phyloP scores from a whole-genome alignment of 2,797 vertebrate species.

The Apogon talboti region DNA sequence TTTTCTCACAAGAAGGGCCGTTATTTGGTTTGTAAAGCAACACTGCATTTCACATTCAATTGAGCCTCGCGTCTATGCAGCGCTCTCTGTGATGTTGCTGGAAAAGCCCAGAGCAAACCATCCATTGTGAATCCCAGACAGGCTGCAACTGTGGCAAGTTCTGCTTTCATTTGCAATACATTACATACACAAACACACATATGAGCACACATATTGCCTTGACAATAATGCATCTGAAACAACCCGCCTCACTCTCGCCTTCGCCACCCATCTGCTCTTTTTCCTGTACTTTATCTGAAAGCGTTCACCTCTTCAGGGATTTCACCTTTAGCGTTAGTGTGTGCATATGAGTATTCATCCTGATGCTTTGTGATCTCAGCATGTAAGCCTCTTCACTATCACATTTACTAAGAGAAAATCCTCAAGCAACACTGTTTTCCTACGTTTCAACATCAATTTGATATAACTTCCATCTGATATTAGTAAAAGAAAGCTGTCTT shows the following conservation, averaged over 20 bases:
- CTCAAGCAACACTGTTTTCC: slow-evolving; percentile 24
- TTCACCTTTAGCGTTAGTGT: slow-evolving; percentile 15
- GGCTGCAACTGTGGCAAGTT: slow-evolving; percentile 70
- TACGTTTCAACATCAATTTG: background rate
- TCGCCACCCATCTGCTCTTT: slow-evolving; percentile 35
- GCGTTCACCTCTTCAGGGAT: slow-evolving; percentile 37
- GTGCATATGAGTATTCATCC: slow-evolving; percentile 15
- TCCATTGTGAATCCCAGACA: slow-evolving; percentile 65
- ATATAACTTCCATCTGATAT: slow-evolving; percentile 11
- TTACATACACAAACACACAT: slow-evolving; percentile 31
- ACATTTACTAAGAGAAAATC: slow-evolving; percentile 31
- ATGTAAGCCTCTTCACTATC: background rate
- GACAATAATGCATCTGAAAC: slow-evolving; percentile 28
- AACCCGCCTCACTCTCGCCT: slow-evolving; percentile 14
- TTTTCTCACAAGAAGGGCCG: slow-evolving; percentile 33
- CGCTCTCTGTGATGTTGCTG: slow-evolving; percentile 42
- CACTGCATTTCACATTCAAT: slow-evolving; percentile 61
- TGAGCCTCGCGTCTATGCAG: slow-evolving; percentile 31
- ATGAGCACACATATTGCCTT: slow-evolving; percentile 23
- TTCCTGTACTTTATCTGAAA: slow-evolving; percentile 26
- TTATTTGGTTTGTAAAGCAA: slow-evolving; percentile 69
- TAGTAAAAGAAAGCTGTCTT: background rate
- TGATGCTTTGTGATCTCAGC: slow-evolving; percentile 40
- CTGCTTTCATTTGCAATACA: slow-evolving; percentile 55
- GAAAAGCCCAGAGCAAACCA: slow-evolving; percentile 52